Conservation (phyloP, 2,888 invertebrate species). For the Chymomyza fuscimana region DNA sequence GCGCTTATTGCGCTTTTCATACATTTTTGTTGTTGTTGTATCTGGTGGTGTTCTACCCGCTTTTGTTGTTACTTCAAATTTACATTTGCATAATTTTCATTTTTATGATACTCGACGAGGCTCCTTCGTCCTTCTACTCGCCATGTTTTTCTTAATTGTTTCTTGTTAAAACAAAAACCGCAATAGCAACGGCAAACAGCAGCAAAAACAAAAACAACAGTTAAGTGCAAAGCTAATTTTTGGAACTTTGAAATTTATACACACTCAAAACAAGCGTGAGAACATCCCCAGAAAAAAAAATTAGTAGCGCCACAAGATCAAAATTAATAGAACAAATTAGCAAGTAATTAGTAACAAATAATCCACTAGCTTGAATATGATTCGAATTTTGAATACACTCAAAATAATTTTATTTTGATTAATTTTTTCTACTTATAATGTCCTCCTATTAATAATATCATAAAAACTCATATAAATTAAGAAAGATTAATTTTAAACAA, state of each 20-base stretch:
- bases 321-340: too few species aligned
- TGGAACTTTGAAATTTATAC: neutral
- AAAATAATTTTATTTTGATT: too few species aligned
- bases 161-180: conserved; percentile 49
- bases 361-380: too few species aligned
- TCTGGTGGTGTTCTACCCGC: conserved; percentile 1
- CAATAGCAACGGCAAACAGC: conserved; percentile 20
- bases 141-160: conserved; percentile 60
- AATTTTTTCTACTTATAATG: too few species aligned
- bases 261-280: conserved; percentile 14
- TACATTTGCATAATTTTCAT: conserved; percentile 65
- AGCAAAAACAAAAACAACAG: conserved; percentile 1
- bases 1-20: conserved; percentile 20
- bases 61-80: conserved; percentile 29
- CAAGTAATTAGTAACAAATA: too few species aligned
- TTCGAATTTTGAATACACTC: too few species aligned
- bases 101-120: conserved; percentile 51
- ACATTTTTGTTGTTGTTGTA: conserved; percentile 13
- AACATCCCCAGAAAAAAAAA: neutral
- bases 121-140: neutral
- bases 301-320: too few species aligned
- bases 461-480: too few species aligned
- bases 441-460: too few species aligned
- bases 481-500: too few species aligned
- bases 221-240: neutral